Evolutionary conservation across 2,797 vertebrate species (phyloP).

Genomic region (Gymnocypris eckloni): DNA sequence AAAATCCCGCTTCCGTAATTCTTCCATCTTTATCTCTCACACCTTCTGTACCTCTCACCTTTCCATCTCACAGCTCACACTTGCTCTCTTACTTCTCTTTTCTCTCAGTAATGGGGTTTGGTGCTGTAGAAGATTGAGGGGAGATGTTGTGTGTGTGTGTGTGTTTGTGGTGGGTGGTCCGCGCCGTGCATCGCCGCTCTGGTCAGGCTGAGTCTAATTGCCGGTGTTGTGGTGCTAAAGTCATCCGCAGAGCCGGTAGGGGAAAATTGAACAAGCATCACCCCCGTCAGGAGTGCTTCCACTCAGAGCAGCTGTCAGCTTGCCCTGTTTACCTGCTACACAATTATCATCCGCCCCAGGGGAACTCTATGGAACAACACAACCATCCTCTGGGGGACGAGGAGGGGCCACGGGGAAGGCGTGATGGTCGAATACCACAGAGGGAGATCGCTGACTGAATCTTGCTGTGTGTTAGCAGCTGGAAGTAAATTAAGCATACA

Average conservation of each 20-base stretch:
- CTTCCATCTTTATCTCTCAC: constrained; percentile 33
- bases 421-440: constrained; percentile 14
- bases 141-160: background rate
- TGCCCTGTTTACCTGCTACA: constrained; percentile 76
- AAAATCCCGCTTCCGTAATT: background rate
- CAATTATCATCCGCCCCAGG: constrained; percentile 74
- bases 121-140: constrained; percentile 47
- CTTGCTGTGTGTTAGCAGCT: background rate
- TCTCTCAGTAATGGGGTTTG: constrained; percentile 47
- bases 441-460: background rate
- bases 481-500: constrained; percentile 17
- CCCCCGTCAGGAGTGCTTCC: constrained; percentile 78
- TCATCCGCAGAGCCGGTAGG: constrained; percentile 60
- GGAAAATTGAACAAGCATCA: constrained; percentile 81
- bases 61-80: constrained; percentile 14
- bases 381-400: constrained; percentile 22
- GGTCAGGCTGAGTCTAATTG: constrained; percentile 72
- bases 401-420: constrained; percentile 27
- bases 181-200: constrained; percentile 55
- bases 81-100: constrained; percentile 50
- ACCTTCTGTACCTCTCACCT: constrained; percentile 28
- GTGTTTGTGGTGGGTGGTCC: constrained; percentile 19
- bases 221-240: constrained; percentile 66
- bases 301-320: constrained; percentile 73
- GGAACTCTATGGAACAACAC: constrained; percentile 48